phyloP scores from a whole-genome alignment of 1,140 invertebrate species.

The Spodoptera frugiperda region DNA sequence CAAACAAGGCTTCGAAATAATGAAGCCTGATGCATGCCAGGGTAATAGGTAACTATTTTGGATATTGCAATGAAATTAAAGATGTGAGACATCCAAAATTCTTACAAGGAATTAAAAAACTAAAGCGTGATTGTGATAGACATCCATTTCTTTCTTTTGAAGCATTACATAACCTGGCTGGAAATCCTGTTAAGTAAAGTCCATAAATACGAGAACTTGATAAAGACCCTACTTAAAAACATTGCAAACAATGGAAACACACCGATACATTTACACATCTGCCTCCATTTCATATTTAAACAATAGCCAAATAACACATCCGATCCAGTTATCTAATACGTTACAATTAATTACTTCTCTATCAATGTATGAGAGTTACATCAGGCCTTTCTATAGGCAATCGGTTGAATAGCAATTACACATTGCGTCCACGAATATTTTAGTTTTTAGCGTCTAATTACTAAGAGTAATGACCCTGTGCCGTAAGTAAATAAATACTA shows the following conservation, averaged over 20 bases:
- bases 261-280: conserved; percentile 39
- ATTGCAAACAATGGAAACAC: conserved; percentile 32
- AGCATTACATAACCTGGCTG: too few species aligned
- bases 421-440: conserved; percentile 6
- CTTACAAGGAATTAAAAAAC: too few species aligned
- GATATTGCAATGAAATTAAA: too few species aligned
- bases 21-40: too few species aligned
- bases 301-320: conserved; percentile 59
- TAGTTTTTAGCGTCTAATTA: conserved; percentile 20
- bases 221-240: too few species aligned
- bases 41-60: too few species aligned
- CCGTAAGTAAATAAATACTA: neutral
- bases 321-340: conserved; percentile 56
- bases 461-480: conserved; percentile 6
- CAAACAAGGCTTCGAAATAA: too few species aligned
- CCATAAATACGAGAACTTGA: too few species aligned
- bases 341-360: conserved; percentile 54
- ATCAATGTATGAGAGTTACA: conserved; percentile 47
- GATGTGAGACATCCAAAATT: too few species aligned
- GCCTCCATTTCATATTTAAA: conserved; percentile 46
- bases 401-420: conserved; percentile 15
- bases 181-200: too few species aligned
- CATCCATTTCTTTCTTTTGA: too few species aligned
- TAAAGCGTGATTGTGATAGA: too few species aligned
- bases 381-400: conserved; percentile 46